A percentile compares a stretch with the other conserved stretches of the same genome.
phyloP scores from a whole-genome alignment of 2,797 vertebrate species.

The Ciconia nigra region DNA sequence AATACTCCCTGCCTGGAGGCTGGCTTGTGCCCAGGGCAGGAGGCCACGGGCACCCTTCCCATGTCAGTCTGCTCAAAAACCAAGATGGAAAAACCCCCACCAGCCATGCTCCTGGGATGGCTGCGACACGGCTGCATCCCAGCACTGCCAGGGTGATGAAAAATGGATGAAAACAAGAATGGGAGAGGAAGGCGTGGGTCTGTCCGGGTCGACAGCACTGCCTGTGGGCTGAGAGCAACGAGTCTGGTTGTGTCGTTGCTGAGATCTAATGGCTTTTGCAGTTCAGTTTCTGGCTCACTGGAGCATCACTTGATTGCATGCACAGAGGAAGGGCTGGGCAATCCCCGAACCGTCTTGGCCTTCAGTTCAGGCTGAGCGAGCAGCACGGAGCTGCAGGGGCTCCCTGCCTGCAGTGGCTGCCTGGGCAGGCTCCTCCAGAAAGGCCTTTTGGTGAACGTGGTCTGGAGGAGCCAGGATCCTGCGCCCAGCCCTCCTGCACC shows the following conservation, averaged over 20 bases:
- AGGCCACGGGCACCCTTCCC: background rate
- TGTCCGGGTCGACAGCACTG: background rate
- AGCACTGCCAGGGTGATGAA: background rate
- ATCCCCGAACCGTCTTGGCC: background rate
- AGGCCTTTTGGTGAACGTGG: background rate
- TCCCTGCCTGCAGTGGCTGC: background rate
- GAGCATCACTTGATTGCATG: background rate
- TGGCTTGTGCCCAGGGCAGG: background rate
- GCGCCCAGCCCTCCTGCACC: background rate
- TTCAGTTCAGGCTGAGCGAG: background rate
- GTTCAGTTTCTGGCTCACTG: slow-evolving; percentile 19
- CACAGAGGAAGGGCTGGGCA: background rate
- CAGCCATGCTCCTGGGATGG: background rate
- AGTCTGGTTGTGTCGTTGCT: background rate
- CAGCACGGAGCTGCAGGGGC: background rate
- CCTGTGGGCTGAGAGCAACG: background rate
- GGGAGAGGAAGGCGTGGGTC: background rate
- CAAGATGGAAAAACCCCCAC: background rate
- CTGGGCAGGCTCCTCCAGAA: background rate
- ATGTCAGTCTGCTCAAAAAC: fast-evolving
- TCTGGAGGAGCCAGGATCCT: background rate
- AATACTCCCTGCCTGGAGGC: background rate
- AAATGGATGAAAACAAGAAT: background rate
- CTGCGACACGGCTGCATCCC: fast-evolving
- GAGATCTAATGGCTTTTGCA: background rate